Evolutionary conservation across 2,888 invertebrate species (phyloP), one percentile per base, ranked within the genome.

Genomic region (Asteroscopus sphinx): DNA sequence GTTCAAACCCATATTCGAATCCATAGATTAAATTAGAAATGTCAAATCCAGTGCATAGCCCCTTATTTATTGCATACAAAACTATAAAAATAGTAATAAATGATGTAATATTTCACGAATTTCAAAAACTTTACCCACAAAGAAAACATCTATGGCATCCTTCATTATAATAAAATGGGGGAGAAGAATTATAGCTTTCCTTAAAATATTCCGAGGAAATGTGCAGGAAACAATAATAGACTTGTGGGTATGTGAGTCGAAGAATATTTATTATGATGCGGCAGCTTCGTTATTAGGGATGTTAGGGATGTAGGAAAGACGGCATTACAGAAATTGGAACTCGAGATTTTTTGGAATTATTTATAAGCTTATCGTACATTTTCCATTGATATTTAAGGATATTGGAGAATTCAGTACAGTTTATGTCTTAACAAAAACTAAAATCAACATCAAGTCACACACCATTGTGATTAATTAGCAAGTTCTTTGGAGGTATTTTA

Each of bases 141-240:
- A 56, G 64, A 59, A 69, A 65, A 55, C 62, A 63, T 68, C 51
- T 57, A 73, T 53, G 74, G 68, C 68, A 67, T 67, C 53, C 71
- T 68, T 77, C 77, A 74, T 76, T 74, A 74, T 60, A 73, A 74
- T 74, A 76, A 70, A 70, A 67, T 21, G 39, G 74, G 74, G 73
- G 60, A 49, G 55, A 33, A 61, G 54, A 75, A 62, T 68, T 71
- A 67, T 67, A 33, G 56, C 68, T 46, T 59, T 37, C 42, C 51
- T 68, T 59, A 56, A 72, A 69, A 70, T 62, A 66, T 73, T 60
- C 51, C 5, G 41, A 47, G 73, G 57, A 76, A 69, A 59, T 63
- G 51, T 44, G 51, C 74, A 42, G 49, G 58, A 75, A 60, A 68
- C 48, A 71, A 71, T 74, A 71, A 71, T 65, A 58, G 57, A 77